Conservation (phyloP, 2,888 invertebrate species). For the Ormyrus thymus region DNA sequence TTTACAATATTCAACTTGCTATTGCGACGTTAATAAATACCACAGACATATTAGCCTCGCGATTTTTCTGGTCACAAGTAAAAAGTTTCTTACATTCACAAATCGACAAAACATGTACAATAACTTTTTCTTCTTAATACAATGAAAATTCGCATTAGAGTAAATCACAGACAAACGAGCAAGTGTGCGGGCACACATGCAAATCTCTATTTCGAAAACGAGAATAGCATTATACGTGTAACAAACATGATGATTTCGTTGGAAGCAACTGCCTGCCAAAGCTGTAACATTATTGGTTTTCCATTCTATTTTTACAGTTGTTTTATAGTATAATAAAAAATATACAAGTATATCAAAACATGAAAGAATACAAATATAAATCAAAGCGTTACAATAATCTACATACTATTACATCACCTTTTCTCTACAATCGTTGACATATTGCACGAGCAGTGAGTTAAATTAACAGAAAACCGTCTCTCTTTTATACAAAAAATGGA, state of each 20-base stretch:
- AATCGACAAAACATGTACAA: slow-evolving; percentile 20
- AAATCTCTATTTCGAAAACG: slow-evolving; percentile 30
- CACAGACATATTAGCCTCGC: slow-evolving; percentile 17
- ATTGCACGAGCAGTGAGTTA: slow-evolving; percentile 2
- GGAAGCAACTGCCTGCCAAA: slow-evolving; percentile 17
- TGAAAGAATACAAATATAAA: slow-evolving; percentile 16
- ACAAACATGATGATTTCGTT: slow-evolving; percentile 3
- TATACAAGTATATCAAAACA: slow-evolving; percentile 32
- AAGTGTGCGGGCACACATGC: background rate
- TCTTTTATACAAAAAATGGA: background rate
- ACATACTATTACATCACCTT: slow-evolving; percentile 10
- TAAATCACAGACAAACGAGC: slow-evolving; percentile 30
- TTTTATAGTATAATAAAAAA: slow-evolving; percentile 24
- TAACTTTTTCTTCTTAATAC: slow-evolving; percentile 8
- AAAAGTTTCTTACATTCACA: slow-evolving; percentile 35
- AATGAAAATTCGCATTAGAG: slow-evolving; percentile 3
- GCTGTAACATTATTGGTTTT: slow-evolving; percentile 1
- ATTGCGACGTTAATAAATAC: slow-evolving; percentile 30
- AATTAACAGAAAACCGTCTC: background rate
- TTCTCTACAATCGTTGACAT: background rate
- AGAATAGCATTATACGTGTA: slow-evolving; percentile 19
- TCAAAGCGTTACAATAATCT: slow-evolving; percentile 18
- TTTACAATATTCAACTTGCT: slow-evolving; percentile 20
- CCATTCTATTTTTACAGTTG: slow-evolving; percentile 4
- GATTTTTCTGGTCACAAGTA: slow-evolving; percentile 31